These are phyloP conservation scores for Periophthalmodon schlosseri DNA, from an alignment of 2,113 vertebrate genomes.

Conservation along the genomic window DNA sequence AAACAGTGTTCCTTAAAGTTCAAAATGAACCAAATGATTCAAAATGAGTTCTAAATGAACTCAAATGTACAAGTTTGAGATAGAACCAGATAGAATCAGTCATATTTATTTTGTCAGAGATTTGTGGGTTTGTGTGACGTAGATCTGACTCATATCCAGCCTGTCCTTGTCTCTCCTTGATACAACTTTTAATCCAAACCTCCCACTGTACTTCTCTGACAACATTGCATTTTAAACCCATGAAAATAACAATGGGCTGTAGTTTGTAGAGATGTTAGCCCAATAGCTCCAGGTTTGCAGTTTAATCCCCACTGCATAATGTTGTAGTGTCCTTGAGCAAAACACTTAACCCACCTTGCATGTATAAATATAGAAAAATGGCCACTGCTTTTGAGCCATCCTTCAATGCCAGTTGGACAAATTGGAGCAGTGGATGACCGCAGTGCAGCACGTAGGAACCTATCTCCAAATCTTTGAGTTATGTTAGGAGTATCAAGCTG, in stretches of 20 bases:
- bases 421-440: neutral
- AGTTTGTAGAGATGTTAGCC: neutral
- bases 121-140: neutral
- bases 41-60: neutral
- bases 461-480: no score
- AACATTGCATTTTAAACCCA: neutral
- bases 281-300: no score
- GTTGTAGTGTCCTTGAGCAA: neutral
- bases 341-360: no score
- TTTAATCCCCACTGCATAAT: neutral
- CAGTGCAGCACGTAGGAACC: no score
- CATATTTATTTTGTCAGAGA: neutral
- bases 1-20: neutral
- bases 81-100: neutral
- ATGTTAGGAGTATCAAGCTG: neutral
- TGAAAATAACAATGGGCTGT: neutral
- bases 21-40: no score
- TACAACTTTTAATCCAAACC: slow-evolving; percentile 1
- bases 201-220: neutral
- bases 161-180: neutral
- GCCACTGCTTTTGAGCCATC: neutral
- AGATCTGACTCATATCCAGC: neutral
- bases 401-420: neutral
- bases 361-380: no score
- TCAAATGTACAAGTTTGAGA: neutral